These are phyloP conservation scores for Thereva nobilitata DNA, from an alignment of 2,888 invertebrate species.

Conservation along the genomic window DNA sequence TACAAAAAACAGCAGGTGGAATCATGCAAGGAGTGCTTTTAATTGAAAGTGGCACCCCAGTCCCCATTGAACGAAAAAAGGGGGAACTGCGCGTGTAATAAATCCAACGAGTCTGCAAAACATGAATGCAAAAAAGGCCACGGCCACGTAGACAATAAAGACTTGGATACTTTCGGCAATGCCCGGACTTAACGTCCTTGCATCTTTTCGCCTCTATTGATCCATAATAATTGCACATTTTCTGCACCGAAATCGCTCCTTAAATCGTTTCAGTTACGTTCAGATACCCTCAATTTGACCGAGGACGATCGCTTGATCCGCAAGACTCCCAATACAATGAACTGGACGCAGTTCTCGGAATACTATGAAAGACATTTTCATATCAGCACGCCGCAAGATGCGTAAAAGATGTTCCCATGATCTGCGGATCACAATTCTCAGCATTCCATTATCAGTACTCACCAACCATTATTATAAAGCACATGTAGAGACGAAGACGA, in stretches of 20 bases:
- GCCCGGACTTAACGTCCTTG: not conserved
- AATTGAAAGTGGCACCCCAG: conserved; percentile 33
- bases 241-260: conserved; percentile 20
- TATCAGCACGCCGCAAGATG: conserved; percentile 3
- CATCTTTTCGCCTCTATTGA: conserved; percentile 14
- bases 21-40: conserved; percentile 23
- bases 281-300: conserved; percentile 4
- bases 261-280: not conserved
- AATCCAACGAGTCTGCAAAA: conserved; percentile 14
- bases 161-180: conserved; percentile 29
- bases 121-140: conserved; percentile 10
- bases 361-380: conserved; percentile 26
- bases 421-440: conserved; percentile 23
- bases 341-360: conserved; percentile 16
- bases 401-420: conserved; percentile 30
- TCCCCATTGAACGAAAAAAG: not conserved
- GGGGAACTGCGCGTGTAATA: conserved; percentile 13
- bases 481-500: conserved; percentile 26
- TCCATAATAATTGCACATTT: conserved; percentile 34
- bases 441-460: conserved; percentile 31
- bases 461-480: conserved; percentile 20
- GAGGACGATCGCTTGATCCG: conserved; percentile 2
- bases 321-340: conserved; percentile 18
- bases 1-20: conserved; percentile 37
- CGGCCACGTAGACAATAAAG: not conserved